These are phyloP conservation scores for Nothoprocta perdicaria DNA, from an alignment of 2,113 vertebrate species.

Conservation along the genomic window DNA sequence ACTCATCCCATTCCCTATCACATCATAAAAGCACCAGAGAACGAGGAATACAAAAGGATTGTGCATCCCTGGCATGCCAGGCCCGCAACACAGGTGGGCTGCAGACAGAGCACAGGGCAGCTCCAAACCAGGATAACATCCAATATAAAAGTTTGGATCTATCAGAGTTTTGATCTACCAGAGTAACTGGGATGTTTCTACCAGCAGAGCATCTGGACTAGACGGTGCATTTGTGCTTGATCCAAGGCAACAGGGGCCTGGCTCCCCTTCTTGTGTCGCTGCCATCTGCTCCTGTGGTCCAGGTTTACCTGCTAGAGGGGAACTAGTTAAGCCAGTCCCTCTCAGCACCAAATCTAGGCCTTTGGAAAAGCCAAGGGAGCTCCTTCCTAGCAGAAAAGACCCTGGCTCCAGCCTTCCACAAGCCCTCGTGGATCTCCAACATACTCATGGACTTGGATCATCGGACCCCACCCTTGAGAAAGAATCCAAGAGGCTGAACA, in stretches of 20 bases:
- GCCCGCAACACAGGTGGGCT: not conserved
- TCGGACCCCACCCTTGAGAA: slow-evolving; percentile 28
- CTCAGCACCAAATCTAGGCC: not conserved
- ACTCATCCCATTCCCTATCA: not conserved
- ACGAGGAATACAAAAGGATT: not conserved
- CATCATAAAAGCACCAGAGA: not conserved
- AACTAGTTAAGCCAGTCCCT: not conserved
- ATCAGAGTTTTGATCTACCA: not conserved
- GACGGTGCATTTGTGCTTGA: not conserved
- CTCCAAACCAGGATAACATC: not conserved
- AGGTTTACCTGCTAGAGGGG: not conserved
- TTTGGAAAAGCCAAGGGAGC: not conserved
- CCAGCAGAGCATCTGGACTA: not conserved
- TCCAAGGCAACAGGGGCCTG: not conserved
- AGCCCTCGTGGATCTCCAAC: not conserved
- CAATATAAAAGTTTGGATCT: not conserved
- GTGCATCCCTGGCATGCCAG: not conserved
- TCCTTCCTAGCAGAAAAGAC: slow-evolving; percentile 5
- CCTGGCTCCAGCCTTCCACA: not conserved
- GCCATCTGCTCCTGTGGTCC: not conserved
- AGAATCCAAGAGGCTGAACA: slow-evolving; percentile 48
- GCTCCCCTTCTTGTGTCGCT: not conserved
- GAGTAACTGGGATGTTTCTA: not conserved
- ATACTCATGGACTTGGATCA: slow-evolving; percentile 13
- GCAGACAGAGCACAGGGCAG: not conserved